Conservation (phyloP, 2,888 invertebrate species). For the Calameuta idolon region DNA sequence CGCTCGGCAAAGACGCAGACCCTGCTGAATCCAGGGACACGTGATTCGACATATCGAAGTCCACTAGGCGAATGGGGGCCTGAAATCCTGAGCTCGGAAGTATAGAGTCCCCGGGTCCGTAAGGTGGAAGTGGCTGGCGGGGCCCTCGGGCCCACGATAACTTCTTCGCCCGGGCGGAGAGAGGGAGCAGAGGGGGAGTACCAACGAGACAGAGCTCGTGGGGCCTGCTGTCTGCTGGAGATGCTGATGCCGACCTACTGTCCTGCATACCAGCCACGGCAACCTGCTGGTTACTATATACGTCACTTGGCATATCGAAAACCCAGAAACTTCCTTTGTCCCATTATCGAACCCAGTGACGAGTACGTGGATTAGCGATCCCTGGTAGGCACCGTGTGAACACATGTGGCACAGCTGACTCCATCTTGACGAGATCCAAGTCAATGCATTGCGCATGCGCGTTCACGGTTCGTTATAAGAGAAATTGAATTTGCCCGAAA, state of each 20-base stretch:
- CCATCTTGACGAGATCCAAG: background rate
- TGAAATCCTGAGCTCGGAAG: conserved; percentile 18
- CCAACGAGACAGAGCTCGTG: conserved; percentile 11
- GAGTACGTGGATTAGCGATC: background rate
- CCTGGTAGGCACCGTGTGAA: background rate
- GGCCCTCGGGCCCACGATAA: conserved; percentile 20
- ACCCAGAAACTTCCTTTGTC: background rate
- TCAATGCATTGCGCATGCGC: background rate
- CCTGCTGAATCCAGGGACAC: background rate
- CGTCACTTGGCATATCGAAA: background rate
- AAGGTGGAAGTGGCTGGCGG: conserved; percentile 23
- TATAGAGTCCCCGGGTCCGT: conserved; percentile 16
- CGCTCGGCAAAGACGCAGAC: background rate
- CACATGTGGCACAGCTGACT: background rate
- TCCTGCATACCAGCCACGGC: conserved; percentile 54
- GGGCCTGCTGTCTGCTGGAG: conserved; percentile 17
- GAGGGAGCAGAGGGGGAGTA: conserved; percentile 15
- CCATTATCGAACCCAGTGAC: background rate
- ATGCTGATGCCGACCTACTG: conserved; percentile 53
- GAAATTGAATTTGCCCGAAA: no score
- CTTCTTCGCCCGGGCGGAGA: background rate
- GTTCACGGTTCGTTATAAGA: background rate
- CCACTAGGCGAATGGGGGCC: conserved; percentile 17
- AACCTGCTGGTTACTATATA: conserved; percentile 8
- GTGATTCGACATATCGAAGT: conserved; percentile 16